Percentiles rank a stretch among this genome's conserved stretches.
phyloP scores from a whole-genome alignment of 2,888 invertebrate species.

The Vandiemenella viatica region DNA sequence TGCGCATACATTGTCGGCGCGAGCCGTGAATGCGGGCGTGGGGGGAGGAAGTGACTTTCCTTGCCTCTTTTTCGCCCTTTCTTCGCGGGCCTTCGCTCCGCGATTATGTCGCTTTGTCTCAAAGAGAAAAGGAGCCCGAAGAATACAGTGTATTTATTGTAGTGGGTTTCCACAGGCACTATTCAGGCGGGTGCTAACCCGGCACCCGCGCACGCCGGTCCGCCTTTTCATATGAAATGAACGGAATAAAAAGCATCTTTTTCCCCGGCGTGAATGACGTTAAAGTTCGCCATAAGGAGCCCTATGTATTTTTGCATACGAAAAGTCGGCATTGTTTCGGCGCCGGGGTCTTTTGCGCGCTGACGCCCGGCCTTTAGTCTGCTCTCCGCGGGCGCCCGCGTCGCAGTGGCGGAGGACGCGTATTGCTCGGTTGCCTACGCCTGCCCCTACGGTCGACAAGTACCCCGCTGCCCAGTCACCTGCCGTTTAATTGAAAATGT shows the following conservation, averaged over 20 bases:
- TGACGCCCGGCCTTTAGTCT: too few relatives aligned
- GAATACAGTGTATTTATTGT: slow-evolving; percentile 15
- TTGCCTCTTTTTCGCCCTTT: slow-evolving; percentile 12
- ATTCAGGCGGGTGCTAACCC: slow-evolving; percentile 1
- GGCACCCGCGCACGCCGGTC: slow-evolving; percentile 2
- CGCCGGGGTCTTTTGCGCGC: neutral
- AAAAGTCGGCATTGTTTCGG: slow-evolving; percentile 11
- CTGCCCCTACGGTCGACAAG: too few relatives aligned
- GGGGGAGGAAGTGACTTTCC: slow-evolving; percentile 2
- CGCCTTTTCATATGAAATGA: slow-evolving; percentile 6
- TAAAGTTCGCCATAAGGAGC: slow-evolving; percentile 10
- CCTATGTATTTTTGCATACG: slow-evolving; percentile 11
- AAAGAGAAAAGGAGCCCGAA: slow-evolving; percentile 8
- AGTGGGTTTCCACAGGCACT: slow-evolving; percentile 5
- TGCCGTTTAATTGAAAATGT: too few relatives aligned
- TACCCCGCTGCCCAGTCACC: too few relatives aligned
- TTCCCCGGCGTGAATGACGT: slow-evolving; percentile 9
- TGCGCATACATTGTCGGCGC: slow-evolving; percentile 10
- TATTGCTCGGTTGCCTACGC: too few relatives aligned
- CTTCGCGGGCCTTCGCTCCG: slow-evolving; percentile 5
- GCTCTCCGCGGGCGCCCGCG: too few relatives aligned
- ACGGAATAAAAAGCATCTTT: slow-evolving; percentile 12
- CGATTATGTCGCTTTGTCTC: slow-evolving; percentile 13
- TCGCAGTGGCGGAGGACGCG: too few relatives aligned
- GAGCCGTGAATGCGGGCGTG: neutral